Evolutionary conservation across 2,113 vertebrate species (phyloP).

Genomic region (Piprites chloris): DNA sequence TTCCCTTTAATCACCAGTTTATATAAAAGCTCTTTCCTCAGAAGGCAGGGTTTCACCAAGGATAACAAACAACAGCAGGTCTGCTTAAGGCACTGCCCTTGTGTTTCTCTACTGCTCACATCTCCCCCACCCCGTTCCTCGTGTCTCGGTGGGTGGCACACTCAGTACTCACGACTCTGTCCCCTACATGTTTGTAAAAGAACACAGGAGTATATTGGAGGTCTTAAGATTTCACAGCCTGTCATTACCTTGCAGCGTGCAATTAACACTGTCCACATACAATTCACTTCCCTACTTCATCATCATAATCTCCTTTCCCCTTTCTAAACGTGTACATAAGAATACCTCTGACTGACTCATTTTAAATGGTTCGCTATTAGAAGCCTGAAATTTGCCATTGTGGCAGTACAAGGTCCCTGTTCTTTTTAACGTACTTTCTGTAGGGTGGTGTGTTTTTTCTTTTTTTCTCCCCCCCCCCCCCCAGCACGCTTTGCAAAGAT

Average conservation of each 20-base stretch:
- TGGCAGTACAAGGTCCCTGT: not conserved
- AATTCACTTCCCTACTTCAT: not conserved
- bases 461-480: too few species aligned
- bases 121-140: not conserved
- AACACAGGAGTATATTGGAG: not conserved
- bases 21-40: conserved; percentile 5
- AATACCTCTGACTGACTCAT: not conserved
- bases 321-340: not conserved
- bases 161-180: not conserved
- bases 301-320: not conserved
- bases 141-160: not conserved
- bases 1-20: conserved; percentile 37
- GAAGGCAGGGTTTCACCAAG: conserved; percentile 2
- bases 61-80: not conserved
- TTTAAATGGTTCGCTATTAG: not conserved
- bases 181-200: not conserved
- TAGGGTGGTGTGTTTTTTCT: not conserved
- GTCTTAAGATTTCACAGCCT: not conserved
- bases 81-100: not conserved
- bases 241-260: not conserved
- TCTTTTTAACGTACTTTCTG: not conserved
- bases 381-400: not conserved
- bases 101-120: not conserved
- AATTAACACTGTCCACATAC: conserved; percentile 14
- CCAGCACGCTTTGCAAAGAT: not conserved